Conservation (phyloP, 92 coral and sea anemone species). For the Paramuricea clavata region DNA sequence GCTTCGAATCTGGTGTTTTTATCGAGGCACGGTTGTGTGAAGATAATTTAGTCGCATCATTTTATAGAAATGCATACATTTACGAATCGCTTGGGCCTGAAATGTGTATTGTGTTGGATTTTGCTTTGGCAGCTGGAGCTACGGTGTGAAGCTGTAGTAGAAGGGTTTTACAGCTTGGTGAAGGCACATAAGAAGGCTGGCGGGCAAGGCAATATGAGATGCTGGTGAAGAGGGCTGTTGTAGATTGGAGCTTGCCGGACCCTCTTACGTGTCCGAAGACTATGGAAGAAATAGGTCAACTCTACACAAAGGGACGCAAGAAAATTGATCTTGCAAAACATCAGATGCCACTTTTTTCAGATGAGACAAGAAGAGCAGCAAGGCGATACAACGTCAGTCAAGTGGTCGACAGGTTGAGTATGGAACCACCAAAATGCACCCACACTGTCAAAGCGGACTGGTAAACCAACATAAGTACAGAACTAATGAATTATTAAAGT, state of each 20-base stretch:
- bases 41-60: constrained; percentile 29
- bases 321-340: background rate
- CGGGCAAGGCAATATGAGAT: constrained; percentile 16
- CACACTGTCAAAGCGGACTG: constrained; percentile 12
- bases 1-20: constrained; percentile 26
- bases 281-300: constrained; percentile 3
- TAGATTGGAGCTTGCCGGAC: constrained; percentile 28
- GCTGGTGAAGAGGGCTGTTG: constrained; percentile 10
- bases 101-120: constrained; percentile 17
- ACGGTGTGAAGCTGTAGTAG: constrained; percentile 17
- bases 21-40: constrained; percentile 43
- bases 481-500: no score
- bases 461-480: no score
- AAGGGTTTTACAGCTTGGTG: constrained; percentile 31
- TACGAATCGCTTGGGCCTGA: constrained; percentile 28
- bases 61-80: constrained; percentile 24
- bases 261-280: background rate
- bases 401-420: constrained; percentile 6
- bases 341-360: constrained; percentile 9
- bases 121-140: constrained; percentile 2
- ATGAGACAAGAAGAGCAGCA: constrained; percentile 28
- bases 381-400: constrained; percentile 9
- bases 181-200: constrained; percentile 31
- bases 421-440: constrained; percentile 8
- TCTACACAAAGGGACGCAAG: constrained; percentile 7